phyloP scores from a whole-genome alignment of 2,113 vertebrate species.

The Marcusenius ussheri region DNA sequence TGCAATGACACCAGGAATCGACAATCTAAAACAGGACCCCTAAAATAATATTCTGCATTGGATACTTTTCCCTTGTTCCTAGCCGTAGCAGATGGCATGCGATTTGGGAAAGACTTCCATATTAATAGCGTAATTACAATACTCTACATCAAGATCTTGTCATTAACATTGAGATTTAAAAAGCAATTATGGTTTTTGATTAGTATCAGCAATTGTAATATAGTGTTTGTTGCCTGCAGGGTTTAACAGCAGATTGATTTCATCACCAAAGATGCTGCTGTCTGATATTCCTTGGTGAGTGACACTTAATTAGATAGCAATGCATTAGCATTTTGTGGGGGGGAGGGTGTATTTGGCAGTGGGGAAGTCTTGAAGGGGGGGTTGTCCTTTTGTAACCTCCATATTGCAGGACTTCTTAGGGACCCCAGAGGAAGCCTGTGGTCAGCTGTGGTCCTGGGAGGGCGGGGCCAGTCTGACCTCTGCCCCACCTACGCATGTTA shows the following conservation, averaged over 20 bases:
- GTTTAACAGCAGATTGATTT: slow-evolving; percentile 48
- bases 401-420: not conserved
- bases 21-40: not conserved
- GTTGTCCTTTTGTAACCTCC: slow-evolving; percentile 20
- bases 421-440: not conserved
- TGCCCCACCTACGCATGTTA: not conserved
- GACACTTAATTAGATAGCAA: slow-evolving; percentile 52
- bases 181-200: slow-evolving; percentile 64
- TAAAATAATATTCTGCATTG: not conserved
- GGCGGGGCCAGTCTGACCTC: not conserved
- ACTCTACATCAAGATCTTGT: slow-evolving; percentile 60
- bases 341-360: not conserved
- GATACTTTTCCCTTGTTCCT: slow-evolving; percentile 32
- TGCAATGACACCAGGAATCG: not conserved
- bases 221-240: slow-evolving; percentile 43
- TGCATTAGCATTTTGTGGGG: slow-evolving; percentile 45
- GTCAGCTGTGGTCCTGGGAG: not conserved
- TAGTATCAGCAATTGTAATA: slow-evolving; percentile 45
- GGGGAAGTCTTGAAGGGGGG: slow-evolving; percentile 3
- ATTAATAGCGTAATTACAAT: slow-evolving; percentile 64
- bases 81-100: slow-evolving; percentile 57
- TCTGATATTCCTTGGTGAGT: slow-evolving; percentile 49
- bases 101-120: slow-evolving; percentile 53
- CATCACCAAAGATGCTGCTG: slow-evolving; percentile 36
- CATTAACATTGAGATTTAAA: slow-evolving; percentile 63